phyloP scores from a whole-genome alignment of 1,140 invertebrate species.

The Nylanderia fulva region DNA sequence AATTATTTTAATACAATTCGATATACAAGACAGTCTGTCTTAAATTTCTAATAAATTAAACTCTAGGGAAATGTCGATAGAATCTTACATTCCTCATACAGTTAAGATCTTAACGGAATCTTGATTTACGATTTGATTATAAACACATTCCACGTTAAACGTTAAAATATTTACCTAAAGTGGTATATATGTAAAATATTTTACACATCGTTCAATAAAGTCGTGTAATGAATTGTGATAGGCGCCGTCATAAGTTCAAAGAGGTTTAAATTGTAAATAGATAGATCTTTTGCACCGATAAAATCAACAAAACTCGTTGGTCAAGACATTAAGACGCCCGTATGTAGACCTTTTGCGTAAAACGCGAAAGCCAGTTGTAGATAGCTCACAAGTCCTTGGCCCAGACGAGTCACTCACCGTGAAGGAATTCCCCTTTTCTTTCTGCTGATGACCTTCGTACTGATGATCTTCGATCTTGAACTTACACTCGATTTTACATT shows the following conservation, averaged over 20 bases:
- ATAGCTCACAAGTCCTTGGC: conserved; percentile 60
- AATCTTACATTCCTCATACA: neutral
- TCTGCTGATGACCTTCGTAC: conserved; percentile 1
- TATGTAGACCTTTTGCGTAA: conserved; percentile 55
- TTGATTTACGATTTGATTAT: conserved; percentile 11
- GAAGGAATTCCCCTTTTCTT: neutral
- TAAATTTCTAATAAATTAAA: neutral
- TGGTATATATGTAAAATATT: neutral
- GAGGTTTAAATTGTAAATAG: conserved; percentile 31
- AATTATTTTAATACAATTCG: neutral
- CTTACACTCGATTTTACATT: conserved; percentile 63
- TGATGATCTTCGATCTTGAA: conserved; percentile 64
- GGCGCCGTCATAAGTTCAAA: neutral
- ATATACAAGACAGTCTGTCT: neutral
- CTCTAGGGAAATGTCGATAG: neutral
- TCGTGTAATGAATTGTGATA: neutral
- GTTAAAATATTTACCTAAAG: neutral
- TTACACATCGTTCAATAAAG: neutral
- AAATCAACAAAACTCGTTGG: neutral
- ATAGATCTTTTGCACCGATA: too few relatives aligned
- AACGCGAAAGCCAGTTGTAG: conserved; percentile 5
- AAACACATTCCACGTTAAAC: neutral
- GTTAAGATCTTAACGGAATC: neutral
- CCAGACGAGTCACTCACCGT: conserved; percentile 44
- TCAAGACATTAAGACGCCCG: neutral